Percentiles rank a stretch among this genome's conserved stretches.
Conservation (phyloP, 2,797 vertebrate genomes). For the Sternotherus odoratus region DNA sequence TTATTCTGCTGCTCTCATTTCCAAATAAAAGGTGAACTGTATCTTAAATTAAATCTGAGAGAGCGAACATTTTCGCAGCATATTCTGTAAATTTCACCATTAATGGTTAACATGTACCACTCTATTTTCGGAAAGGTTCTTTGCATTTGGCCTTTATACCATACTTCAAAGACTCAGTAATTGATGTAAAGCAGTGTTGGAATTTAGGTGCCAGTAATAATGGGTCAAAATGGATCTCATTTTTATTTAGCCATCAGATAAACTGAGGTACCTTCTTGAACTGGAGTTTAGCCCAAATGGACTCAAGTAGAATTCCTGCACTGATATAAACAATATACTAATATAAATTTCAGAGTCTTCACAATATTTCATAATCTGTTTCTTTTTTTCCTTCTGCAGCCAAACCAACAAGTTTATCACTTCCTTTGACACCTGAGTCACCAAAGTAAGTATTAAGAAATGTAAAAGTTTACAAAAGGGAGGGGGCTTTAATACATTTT, state of each 20-base stretch:
- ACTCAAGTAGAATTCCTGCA: not conserved
- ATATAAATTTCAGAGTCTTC: not conserved
- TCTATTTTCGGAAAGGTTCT: conserved; percentile 38
- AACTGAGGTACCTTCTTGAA: not conserved
- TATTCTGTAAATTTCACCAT: conserved; percentile 43
- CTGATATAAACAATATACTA: not conserved
- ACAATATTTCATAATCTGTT: conserved; percentile 73
- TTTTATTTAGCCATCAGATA: conserved; percentile 1
- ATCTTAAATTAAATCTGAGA: conserved; percentile 74
- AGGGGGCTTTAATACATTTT: conserved; percentile 86
- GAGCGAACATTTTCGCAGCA: conserved; percentile 69
- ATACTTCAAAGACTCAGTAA: conserved; percentile 37
- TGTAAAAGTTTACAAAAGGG: conserved; percentile 90
- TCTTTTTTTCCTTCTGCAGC: conserved; percentile 88
- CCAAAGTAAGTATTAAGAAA: conserved; percentile 99
- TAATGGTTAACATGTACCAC: conserved; percentile 36
- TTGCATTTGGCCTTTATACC: conserved; percentile 40
- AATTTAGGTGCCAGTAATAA: conserved; percentile 20
- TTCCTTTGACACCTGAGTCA: conserved; percentile 99
- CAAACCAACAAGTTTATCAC: conserved; percentile 99
- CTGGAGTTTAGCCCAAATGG: not conserved
- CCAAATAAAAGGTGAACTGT: conserved; percentile 78
- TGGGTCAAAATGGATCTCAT: not conserved
- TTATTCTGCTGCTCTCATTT: conserved; percentile 74
- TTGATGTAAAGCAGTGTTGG: conserved; percentile 44